A percentile compares a stretch with the other conserved stretches of the same genome.
Evolutionary conservation across 1,140 invertebrate genomes (phyloP).

Genomic region (Manduca sexta): DNA sequence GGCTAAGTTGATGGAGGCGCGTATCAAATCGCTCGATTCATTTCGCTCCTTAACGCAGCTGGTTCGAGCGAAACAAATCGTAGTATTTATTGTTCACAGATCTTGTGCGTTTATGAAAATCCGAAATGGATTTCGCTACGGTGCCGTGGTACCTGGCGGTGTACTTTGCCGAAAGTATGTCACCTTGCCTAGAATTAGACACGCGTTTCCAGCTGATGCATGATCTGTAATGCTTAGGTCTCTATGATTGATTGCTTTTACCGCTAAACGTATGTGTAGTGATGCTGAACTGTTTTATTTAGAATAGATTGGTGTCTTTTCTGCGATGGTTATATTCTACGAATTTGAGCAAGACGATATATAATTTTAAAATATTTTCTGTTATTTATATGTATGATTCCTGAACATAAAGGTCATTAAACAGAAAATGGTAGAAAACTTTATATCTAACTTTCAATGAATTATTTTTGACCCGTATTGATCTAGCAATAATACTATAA

Average conservation of each 20-base stretch:
- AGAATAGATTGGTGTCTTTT: too few relatives aligned
- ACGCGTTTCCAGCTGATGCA: slow-evolving; percentile 42
- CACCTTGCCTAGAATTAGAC: slow-evolving; percentile 63
- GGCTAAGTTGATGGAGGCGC: slow-evolving; percentile 61
- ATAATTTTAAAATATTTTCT: too few relatives aligned
- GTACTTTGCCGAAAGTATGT: slow-evolving; percentile 45
- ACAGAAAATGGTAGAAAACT: too few relatives aligned
- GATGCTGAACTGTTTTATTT: background rate
- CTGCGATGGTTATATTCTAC: too few relatives aligned
- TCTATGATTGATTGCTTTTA: slow-evolving; percentile 18
- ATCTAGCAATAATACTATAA: too few relatives aligned
- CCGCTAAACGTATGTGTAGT: background rate
- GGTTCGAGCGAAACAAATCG: slow-evolving; percentile 61
- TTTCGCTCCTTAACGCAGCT: slow-evolving; percentile 62
- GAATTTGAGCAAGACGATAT: too few relatives aligned
- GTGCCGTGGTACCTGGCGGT: slow-evolving; percentile 16
- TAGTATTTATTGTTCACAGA: slow-evolving; percentile 57
- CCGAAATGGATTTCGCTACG: slow-evolving; percentile 41
- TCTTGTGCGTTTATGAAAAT: slow-evolving; percentile 65
- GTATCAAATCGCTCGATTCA: slow-evolving; percentile 67
- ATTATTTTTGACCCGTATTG: too few relatives aligned
- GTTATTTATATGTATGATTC: too few relatives aligned
- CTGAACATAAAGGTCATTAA: too few relatives aligned
- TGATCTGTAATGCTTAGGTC: slow-evolving; percentile 23
- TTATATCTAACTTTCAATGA: too few relatives aligned